Evolutionary conservation across 1,140 invertebrate genomes (phyloP), one percentile per base, ranked within the genome.

Genomic region (Caenorhabditis inopinata): DNA sequence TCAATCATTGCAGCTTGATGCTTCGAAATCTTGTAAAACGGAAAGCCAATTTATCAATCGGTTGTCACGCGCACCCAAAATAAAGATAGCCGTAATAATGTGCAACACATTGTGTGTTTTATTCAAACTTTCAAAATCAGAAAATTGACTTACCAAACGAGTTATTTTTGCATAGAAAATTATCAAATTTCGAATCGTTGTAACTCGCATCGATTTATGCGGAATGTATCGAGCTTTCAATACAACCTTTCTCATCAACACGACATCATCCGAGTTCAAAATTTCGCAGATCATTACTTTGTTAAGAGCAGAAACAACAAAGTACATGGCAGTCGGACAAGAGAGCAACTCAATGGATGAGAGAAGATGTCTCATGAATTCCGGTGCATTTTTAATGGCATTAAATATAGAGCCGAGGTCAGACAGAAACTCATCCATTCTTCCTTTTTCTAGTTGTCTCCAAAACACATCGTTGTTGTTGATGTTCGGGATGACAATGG

Each of bases 381-480:
- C 25, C 11, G 58, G 58, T 11, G 32, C 21, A 0, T 1, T 2
- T 68, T 42, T 49, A 4, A 76, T 76, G 9, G 32, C 2, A 18
- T 49, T 16, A 1, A 76, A 5, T 5, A 47, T 27, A 1, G 32
- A 32, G 4, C 76, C 51, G 4, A 78, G 38, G 16, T 35, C 18
- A 14, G 29, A 0, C 0, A 78, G n/a, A 29, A 78, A 78, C 11
- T 25, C 18, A 18, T 62, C 35, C 11, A 78, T 32, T 58, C 23
- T 32, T 25, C 23, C 27, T 25, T 53, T 42, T 62, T 78, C 76
- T 38, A 62, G 25, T 18, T 35, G 35, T 4, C 76, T 42, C 76
- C 76, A 78, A 42, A 78, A 46, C 21, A 78, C n/a, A 21, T 78
- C 76, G n/a, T 78, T 78, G n/a, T 53, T 53, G 21, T 78, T 78